A percentile compares a stretch with the other conserved stretches of the same genome.
Evolutionary conservation across 2,113 vertebrate species (phyloP).

Genomic region (Phaethornis superciliosus): DNA sequence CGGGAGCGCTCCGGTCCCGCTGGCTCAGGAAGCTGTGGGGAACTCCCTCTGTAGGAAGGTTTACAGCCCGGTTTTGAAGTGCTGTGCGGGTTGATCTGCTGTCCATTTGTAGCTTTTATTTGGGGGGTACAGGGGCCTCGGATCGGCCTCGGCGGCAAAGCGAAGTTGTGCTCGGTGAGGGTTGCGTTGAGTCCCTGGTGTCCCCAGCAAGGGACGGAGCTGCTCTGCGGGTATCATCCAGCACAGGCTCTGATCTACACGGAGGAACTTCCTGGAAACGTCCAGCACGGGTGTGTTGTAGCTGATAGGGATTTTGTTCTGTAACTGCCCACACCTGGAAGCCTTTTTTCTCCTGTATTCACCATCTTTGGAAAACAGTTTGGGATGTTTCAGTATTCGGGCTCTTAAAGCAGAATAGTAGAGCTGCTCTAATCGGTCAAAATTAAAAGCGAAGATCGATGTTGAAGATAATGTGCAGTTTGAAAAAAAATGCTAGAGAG

Average conservation of each 20-base stretch:
- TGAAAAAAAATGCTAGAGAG: background rate
- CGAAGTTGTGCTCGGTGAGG: rapidly evolving
- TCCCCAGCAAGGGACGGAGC: background rate
- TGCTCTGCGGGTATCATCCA: background rate
- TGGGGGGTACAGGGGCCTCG: too few species aligned
- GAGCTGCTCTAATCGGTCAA: background rate
- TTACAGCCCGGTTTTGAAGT: rapidly evolving
- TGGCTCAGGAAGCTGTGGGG: background rate
- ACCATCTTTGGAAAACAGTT: background rate
- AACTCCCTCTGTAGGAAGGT: rapidly evolving
- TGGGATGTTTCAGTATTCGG: background rate
- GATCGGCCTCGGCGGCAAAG: rapidly evolving
- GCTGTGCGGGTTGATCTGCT: too few species aligned
- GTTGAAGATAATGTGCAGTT: background rate
- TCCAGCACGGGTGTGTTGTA: background rate
- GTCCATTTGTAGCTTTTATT: rapidly evolving
- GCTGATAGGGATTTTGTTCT: background rate
- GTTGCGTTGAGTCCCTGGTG: rapidly evolving
- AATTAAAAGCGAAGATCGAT: background rate
- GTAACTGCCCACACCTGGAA: background rate
- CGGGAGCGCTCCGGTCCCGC: background rate
- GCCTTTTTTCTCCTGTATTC: rapidly evolving
- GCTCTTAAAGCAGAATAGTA: background rate
- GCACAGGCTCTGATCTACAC: rapidly evolving
- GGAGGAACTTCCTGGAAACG: background rate